These are phyloP conservation scores for Agapornis canus DNA, from an alignment of 2,797 vertebrate genomes.

Conservation along the genomic window DNA sequence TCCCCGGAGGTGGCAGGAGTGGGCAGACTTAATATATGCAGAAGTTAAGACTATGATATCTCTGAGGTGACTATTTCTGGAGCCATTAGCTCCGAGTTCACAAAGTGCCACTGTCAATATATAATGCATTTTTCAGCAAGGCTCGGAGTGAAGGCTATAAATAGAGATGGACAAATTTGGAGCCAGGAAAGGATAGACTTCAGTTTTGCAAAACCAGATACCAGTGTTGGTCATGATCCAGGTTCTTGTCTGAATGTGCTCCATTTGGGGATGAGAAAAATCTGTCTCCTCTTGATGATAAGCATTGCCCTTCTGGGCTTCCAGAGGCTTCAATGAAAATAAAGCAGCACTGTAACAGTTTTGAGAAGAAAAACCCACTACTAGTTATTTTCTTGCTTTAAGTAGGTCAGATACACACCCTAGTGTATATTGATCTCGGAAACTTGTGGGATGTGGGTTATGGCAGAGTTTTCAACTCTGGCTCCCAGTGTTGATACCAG, in stretches of 20 bases:
- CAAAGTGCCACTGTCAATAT: slow-evolving; percentile 16
- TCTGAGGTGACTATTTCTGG: slow-evolving; percentile 29
- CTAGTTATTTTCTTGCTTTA: not conserved
- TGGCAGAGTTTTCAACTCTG: not conserved
- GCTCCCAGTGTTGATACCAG: not conserved
- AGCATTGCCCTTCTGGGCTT: not conserved
- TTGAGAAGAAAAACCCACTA: not conserved
- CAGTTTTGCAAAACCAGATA: slow-evolving; percentile 28
- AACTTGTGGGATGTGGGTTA: not conserved
- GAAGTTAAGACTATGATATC: not conserved
- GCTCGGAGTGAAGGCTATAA: not conserved
- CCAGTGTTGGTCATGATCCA: not conserved
- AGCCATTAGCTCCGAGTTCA: slow-evolving; percentile 15
- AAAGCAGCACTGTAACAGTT: not conserved
- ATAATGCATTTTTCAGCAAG: slow-evolving; percentile 41
- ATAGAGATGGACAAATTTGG: not conserved
- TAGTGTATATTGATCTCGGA: accelerated
- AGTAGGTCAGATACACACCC: not conserved
- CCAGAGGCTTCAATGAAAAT: not conserved
- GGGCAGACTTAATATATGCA: not conserved
- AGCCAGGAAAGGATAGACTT: slow-evolving; percentile 2
- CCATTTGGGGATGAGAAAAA: not conserved
- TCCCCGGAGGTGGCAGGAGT: not conserved
- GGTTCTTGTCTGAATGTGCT: not conserved
- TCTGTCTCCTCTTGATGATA: not conserved